Evolutionary conservation across 2,888 invertebrate species (phyloP).

Genomic region (Sturmia bella): DNA sequence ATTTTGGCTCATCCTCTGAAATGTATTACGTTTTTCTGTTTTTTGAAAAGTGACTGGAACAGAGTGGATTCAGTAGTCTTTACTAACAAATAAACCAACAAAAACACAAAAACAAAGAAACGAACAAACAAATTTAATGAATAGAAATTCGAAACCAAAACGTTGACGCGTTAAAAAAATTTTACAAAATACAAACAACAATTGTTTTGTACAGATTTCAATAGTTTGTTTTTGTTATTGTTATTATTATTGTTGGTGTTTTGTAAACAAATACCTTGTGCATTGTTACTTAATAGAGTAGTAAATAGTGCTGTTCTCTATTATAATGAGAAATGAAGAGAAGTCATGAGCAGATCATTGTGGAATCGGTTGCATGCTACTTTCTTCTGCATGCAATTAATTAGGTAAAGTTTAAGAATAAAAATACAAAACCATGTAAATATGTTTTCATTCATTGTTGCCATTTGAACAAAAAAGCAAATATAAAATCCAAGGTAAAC

Average conservation of each 20-base stretch:
- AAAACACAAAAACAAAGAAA: conserved; percentile 31
- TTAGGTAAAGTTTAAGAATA: no score
- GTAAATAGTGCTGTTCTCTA: conserved; percentile 55
- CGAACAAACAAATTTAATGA: conserved; percentile 45
- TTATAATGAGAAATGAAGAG: conserved; percentile 56
- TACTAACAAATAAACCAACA: conserved; percentile 33
- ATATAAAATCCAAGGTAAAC: no score
- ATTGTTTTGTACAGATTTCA: conserved; percentile 66
- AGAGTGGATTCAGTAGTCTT: conserved; percentile 44
- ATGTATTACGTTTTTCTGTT: background rate
- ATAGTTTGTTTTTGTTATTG: conserved; percentile 36
- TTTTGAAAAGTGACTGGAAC: conserved; percentile 22
- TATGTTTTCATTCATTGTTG: no score
- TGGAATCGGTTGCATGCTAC: conserved; percentile 3
- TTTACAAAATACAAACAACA: conserved; percentile 15
- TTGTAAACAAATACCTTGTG: conserved; percentile 63
- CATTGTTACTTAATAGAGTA: conserved; percentile 66
- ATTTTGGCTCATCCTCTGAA: conserved; percentile 25
- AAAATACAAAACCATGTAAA: no score
- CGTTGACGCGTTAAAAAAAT: conserved; percentile 60
- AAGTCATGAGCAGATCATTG: background rate
- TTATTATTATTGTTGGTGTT: conserved; percentile 40
- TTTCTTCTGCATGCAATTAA: background rate
- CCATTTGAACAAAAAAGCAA: no score
- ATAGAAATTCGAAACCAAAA: conserved; percentile 63